Evolutionary conservation across 2,888 invertebrate species (phyloP), one percentile per base, ranked within the genome.

Genomic region (Brachynemurus nebulosus): DNA sequence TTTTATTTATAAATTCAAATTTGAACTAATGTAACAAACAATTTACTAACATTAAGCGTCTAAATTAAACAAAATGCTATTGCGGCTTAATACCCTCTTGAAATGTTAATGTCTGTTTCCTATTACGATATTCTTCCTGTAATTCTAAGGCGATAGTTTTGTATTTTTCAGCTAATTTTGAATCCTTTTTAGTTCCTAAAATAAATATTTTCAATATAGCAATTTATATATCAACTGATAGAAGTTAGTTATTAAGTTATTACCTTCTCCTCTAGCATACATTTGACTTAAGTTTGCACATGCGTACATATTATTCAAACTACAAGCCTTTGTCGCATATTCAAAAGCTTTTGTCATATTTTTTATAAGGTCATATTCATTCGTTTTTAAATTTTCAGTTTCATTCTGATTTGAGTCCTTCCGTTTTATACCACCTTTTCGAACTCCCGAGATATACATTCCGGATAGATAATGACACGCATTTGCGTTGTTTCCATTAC

Each of bases 241-340:
- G 1, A 16, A 46, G 30, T 46, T 25, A 34, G 19, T 16, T 37
- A 43, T 12, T n/a, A 20, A 36, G 12, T 27, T 21, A 17, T 49
- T 50, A 59, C 92, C 92, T 50, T 92, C 86, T 11, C 91, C 91
- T 58, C 76, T 76, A 23, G 72, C 71, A 60, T 86, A 86, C 85
- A 91, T 90, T 61, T 84, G 77, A 57, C 90, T 82, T 1, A 93
- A 68, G 67, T 95, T 95, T 0, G 83, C 82, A 67, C 97, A 97
- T 0, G 88, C 86, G 57, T 81, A 84, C 60, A 89, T 77, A 58
- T 91, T 84, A 1, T 83, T 85, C 1, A 80, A 64, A 48, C 90
- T 83, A 61, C 96, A 97, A 0, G 83, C 86, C 61, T 78, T 81
- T 45, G 72, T 64, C 0, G 88, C 81, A 56, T 76, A 83, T 27